phyloP scores from a whole-genome alignment of 2,888 invertebrate genomes.

The Nezara viridula region DNA sequence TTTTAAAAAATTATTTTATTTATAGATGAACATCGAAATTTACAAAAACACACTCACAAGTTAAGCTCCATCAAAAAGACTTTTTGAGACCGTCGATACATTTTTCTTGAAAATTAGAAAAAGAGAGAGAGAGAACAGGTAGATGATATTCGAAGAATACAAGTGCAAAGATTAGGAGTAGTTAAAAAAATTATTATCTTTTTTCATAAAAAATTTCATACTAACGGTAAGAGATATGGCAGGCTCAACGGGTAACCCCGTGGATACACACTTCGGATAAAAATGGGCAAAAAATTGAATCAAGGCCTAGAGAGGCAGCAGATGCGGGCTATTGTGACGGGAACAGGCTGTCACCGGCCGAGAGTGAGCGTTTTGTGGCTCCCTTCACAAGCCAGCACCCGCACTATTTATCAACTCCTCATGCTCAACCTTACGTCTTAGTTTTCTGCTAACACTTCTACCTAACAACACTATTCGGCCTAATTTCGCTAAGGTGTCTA shows the following conservation, averaged over 20 bases:
- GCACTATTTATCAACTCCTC: not conserved
- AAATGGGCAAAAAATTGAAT: conserved; percentile 47
- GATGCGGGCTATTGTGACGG: conserved; percentile 41
- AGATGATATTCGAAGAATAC: no score
- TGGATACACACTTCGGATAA: not conserved
- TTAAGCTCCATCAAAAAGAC: no score
- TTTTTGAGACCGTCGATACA: no score
- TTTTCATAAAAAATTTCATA: not conserved
- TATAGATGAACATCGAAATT: no score
- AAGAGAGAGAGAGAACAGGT: no score
- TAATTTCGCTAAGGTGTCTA: no score
- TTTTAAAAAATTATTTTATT: no score
- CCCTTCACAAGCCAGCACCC: not conserved
- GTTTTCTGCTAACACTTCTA: not conserved
- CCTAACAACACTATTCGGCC: not conserved
- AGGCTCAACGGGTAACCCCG: not conserved
- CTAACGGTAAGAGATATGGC: not conserved
- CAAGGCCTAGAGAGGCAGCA: conserved; percentile 4
- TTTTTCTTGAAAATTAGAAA: no score
- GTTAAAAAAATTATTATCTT: not conserved
- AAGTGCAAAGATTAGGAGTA: not conserved
- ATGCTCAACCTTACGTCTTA: not conserved
- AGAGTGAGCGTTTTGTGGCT: conserved; percentile 23
- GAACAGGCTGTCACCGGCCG: conserved; percentile 42
- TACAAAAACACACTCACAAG: no score